Conservation (phyloP, 2,113 vertebrate species). For the Pterocles orientalis region DNA sequence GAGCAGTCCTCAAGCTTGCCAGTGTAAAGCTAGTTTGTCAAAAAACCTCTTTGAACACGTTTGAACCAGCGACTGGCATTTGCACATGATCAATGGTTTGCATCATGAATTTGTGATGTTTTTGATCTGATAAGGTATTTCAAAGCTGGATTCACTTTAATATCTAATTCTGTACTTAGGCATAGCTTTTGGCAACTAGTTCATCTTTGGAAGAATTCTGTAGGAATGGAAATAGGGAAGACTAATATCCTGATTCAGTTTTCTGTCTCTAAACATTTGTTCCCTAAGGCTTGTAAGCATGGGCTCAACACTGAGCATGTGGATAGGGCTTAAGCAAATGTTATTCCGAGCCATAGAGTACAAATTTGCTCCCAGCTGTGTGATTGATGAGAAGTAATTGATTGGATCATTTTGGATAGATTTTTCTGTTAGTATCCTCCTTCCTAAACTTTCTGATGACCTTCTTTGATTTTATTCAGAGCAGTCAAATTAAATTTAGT, state of each 20-base stretch:
- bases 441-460: neutral
- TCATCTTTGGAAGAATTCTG: neutral
- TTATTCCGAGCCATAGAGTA: neutral
- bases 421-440: neutral
- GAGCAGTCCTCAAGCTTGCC: neutral
- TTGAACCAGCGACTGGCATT: neutral
- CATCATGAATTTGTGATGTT: neutral
- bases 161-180: neutral
- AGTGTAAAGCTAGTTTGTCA: neutral
- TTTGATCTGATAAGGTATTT: neutral
- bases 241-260: neutral
- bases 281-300: neutral
- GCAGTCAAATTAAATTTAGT: neutral
- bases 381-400: neutral
- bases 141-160: neutral
- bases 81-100: neutral
- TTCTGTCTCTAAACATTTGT: neutral
- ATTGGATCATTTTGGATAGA: neutral
- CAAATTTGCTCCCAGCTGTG: neutral
- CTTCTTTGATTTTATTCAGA: neutral
- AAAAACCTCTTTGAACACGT: neutral
- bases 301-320: neutral
- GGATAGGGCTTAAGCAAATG: neutral
- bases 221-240: neutral
- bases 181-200: neutral